Evolutionary conservation across 2,797 vertebrate genomes (phyloP).

Genomic region (Aulostomus chinensis): DNA sequence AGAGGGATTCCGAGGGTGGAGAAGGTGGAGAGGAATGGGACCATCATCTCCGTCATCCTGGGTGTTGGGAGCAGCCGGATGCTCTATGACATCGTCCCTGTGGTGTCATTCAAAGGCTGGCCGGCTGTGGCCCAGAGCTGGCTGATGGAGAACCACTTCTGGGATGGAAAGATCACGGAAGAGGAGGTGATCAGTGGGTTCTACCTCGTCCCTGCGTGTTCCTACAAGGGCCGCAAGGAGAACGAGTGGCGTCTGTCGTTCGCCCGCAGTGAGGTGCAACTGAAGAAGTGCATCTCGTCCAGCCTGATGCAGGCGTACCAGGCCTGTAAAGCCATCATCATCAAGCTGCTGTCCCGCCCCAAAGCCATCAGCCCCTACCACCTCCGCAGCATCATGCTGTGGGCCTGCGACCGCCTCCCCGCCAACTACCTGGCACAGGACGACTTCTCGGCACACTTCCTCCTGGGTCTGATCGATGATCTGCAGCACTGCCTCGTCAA

Average conservation of each 20-base stretch:
- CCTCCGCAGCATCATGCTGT: constrained; percentile 95
- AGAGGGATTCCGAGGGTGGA: constrained; percentile 93
- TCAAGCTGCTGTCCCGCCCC: constrained; percentile 91
- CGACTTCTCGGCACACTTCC: constrained; percentile 90
- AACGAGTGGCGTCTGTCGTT: constrained; percentile 97
- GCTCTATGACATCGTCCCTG: constrained; percentile 94
- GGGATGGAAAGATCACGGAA: constrained; percentile 98
- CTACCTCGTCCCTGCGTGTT: constrained; percentile 93
- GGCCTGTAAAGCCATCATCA: constrained; percentile 94
- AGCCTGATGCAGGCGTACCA: constrained; percentile 97
- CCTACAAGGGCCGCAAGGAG: constrained; percentile 90
- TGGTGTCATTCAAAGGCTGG: constrained; percentile 98
- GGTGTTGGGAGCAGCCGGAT: constrained; percentile 96
- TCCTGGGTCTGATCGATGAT: constrained; percentile 94
- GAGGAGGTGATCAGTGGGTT: constrained; percentile 98
- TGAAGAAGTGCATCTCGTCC: constrained; percentile 96
- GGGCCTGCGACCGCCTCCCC: constrained; percentile 95
- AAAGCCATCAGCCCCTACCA: constrained; percentile 95
- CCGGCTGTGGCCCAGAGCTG: constrained; percentile 96
- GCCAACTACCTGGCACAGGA: constrained; percentile 90
- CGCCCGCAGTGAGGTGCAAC: constrained; percentile 95
- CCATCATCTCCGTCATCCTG: constrained; percentile 91
- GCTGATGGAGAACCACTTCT: constrained; percentile 99
- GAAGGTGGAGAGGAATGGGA: constrained; percentile 92
- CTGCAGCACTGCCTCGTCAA: constrained; percentile 96